These are phyloP conservation scores for Ceratina australensis DNA, from an alignment of 1,140 invertebrate species.

Conservation along the genomic window DNA sequence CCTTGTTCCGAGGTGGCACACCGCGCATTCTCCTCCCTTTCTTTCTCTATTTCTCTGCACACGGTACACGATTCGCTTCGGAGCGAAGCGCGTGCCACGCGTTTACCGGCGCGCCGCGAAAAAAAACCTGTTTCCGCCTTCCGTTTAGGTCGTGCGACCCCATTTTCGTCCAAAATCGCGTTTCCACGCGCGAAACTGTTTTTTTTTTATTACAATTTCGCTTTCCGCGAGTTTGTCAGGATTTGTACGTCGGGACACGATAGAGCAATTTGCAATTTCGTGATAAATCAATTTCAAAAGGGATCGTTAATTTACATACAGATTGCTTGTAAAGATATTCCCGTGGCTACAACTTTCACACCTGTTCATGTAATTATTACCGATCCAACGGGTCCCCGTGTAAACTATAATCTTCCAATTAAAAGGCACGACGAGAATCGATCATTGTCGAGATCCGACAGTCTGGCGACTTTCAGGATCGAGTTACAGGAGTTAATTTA, in stretches of 20 bases:
- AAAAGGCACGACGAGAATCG: slow-evolving; percentile 23
- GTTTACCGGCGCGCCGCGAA: slow-evolving; percentile 11
- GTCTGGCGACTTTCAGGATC: neutral
- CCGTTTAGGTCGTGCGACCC: slow-evolving; percentile 28
- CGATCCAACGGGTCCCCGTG: neutral
- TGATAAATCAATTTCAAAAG: slow-evolving; percentile 36
- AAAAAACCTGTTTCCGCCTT: slow-evolving; percentile 54
- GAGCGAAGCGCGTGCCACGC: slow-evolving; percentile 26
- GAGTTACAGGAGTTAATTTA: neutral
- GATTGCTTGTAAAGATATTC: slow-evolving; percentile 29
- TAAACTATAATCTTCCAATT: slow-evolving; percentile 54
- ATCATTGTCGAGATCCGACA: slow-evolving; percentile 11
- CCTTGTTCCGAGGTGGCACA: slow-evolving; percentile 64
- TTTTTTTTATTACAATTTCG: neutral
- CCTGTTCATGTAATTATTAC: slow-evolving; percentile 19
- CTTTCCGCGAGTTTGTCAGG: neutral
- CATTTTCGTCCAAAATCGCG: slow-evolving; percentile 28
- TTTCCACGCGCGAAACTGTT: neutral
- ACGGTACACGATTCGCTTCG: neutral
- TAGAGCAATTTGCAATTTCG: slow-evolving; percentile 34
- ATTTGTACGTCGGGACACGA: slow-evolving; percentile 1
- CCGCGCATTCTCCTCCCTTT: slow-evolving; percentile 46
- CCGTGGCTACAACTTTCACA: neutral
- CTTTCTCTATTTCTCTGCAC: slow-evolving; percentile 16
- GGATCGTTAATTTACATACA: slow-evolving; percentile 41